Percentiles rank a stretch among this genome's conserved stretches.
Conservation (phyloP, 30 jellyfish, hydroid and myxozoan species). For the Hydra vulgaris region DNA sequence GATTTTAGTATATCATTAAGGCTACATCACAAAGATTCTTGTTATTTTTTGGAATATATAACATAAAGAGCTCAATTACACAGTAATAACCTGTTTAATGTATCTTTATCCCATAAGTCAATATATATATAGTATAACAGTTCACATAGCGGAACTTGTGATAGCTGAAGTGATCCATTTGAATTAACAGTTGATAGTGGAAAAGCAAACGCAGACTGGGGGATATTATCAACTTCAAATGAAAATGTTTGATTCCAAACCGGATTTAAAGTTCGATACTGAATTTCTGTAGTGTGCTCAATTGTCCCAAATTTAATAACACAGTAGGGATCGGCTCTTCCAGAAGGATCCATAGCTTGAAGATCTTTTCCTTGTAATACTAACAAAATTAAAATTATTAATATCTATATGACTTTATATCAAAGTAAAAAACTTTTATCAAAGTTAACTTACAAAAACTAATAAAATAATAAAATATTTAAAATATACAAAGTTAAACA, state of each 20-base stretch:
- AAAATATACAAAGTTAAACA: no score
- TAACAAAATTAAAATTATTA: neutral
- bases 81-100: slow-evolving; percentile 58
- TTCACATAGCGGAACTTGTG: slow-evolving; percentile 68
- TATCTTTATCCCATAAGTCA: slow-evolving; percentile 92
- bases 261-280: slow-evolving; percentile 55
- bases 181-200: slow-evolving; percentile 32
- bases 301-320: slow-evolving; percentile 53
- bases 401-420: neutral
- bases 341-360: slow-evolving; percentile 62
- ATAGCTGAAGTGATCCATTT: slow-evolving; percentile 20
- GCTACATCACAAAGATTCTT: no score
- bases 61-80: no score
- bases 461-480: no score
- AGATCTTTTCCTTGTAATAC: slow-evolving; percentile 76
- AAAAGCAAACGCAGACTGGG: slow-evolving; percentile 67
- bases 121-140: slow-evolving; percentile 48
- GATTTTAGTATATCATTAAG: no score
- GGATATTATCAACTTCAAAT: slow-evolving; percentile 63
- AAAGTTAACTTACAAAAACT: neutral
- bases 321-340: slow-evolving; percentile 91
- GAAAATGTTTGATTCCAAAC: slow-evolving; percentile 68
- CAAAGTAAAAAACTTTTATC: neutral
- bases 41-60: no score
- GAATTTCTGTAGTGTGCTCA: slow-evolving; percentile 46